phyloP scores from a whole-genome alignment of 2,797 vertebrate species.

The Peromyscus melanophrys region DNA sequence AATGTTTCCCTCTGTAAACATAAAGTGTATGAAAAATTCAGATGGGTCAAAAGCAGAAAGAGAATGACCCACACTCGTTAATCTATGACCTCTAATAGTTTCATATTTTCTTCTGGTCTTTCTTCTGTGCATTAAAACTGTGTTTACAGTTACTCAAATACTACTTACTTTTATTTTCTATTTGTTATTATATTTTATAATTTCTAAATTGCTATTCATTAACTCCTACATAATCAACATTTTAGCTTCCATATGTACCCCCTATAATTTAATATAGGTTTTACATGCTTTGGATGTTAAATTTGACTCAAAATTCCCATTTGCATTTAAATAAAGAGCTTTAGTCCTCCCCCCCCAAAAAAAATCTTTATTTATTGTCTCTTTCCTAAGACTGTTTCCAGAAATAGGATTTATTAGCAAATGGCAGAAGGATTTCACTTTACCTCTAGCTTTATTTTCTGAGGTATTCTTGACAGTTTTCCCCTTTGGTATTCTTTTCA shows the following conservation, averaged over 20 bases:
- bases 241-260: not conserved
- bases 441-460: conserved; percentile 28
- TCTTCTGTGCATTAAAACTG: not conserved
- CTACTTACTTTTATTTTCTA: conserved; percentile 38
- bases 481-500: conserved; percentile 34
- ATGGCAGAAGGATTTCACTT: not conserved
- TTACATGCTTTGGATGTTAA: not conserved
- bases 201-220: not conserved
- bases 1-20: not conserved
- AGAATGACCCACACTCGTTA: not conserved
- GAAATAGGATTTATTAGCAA: conserved; percentile 54
- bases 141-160: not conserved
- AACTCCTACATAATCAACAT: not conserved
- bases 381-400: conserved; percentile 46
- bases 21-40: not conserved
- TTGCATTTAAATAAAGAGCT: not conserved
- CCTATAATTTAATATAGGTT: not conserved
- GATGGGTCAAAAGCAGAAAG: not conserved
- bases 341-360: not conserved
- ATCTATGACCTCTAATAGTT: not conserved
- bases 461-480: conserved; percentile 24
- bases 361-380: not conserved
- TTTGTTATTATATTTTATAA: not conserved
- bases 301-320: not conserved
- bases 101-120: conserved; percentile 14